Conservation (phyloP, 2,113 vertebrate species). For the Sceloporus undulatus region DNA sequence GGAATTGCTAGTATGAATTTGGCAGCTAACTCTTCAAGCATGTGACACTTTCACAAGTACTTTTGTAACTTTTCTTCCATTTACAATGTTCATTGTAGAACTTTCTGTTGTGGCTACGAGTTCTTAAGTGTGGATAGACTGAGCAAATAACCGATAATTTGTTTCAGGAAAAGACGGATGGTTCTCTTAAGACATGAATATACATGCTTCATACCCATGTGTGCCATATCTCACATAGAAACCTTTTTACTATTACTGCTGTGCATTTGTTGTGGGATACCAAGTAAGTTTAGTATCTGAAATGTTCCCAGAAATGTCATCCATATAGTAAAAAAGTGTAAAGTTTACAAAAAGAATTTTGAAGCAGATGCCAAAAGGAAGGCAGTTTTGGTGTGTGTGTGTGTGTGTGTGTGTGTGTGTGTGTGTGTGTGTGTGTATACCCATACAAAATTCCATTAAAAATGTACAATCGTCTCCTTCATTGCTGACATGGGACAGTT, state of each 20-base stretch:
- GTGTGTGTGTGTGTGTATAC: no score
- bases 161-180: conserved; percentile 35
- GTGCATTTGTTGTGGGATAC: neutral
- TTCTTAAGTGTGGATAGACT: neutral
- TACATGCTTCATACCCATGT: conserved; percentile 20
- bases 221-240: neutral
- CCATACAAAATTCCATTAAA: no score
- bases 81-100: neutral
- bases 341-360: neutral
- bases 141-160: conserved; percentile 33
- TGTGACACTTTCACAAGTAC: neutral
- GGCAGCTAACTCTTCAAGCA: neutral
- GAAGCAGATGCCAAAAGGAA: neutral
- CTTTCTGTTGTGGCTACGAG: neutral
- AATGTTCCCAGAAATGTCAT: neutral
- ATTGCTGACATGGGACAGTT: no score
- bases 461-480: no score
- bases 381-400: no score
- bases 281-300: conserved; percentile 12
- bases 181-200: conserved; percentile 20
- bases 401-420: no score
- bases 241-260: conserved; percentile 10
- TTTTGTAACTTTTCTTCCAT: neutral
- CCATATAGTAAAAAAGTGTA: neutral
- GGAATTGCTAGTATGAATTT: neutral